A percentile compares a stretch with the other conserved stretches of the same genome.
Evolutionary conservation across 2,797 vertebrate genomes (phyloP).

Genomic region (Smutsia temminckii): DNA sequence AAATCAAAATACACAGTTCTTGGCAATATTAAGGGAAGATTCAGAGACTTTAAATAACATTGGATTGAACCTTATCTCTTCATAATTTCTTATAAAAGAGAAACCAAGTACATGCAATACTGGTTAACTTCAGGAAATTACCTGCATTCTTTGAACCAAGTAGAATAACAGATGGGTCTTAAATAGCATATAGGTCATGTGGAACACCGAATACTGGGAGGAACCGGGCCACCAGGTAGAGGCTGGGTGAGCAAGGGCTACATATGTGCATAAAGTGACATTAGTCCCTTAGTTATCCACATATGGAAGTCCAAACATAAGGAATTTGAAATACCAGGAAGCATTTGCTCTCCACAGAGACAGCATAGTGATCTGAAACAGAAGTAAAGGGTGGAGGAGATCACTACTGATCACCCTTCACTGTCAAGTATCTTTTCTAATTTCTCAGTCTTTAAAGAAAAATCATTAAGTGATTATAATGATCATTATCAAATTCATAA

Average conservation of each 20-base stretch:
- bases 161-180: background rate
- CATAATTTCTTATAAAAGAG: background rate
- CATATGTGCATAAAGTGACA: too few relatives aligned
- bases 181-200: background rate
- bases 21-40: background rate
- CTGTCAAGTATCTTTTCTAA: background rate
- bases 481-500: background rate
- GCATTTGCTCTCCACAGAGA: background rate
- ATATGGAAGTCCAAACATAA: background rate
- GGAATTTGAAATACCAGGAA: background rate
- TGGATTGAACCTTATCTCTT: background rate
- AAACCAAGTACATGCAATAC: background rate
- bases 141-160: background rate
- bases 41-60: background rate
- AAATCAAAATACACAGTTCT: background rate
- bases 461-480: background rate
- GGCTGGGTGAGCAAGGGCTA: background rate
- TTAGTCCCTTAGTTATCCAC: background rate
- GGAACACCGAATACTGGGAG: too few relatives aligned
- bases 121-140: background rate
- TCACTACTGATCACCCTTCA: background rate
- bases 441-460: background rate
- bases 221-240: fast-evolving
- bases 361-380: background rate
- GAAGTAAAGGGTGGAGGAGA: background rate